Evolutionary conservation across 2,888 invertebrate species (phyloP).

Genomic region (Dioctria rufipes): DNA sequence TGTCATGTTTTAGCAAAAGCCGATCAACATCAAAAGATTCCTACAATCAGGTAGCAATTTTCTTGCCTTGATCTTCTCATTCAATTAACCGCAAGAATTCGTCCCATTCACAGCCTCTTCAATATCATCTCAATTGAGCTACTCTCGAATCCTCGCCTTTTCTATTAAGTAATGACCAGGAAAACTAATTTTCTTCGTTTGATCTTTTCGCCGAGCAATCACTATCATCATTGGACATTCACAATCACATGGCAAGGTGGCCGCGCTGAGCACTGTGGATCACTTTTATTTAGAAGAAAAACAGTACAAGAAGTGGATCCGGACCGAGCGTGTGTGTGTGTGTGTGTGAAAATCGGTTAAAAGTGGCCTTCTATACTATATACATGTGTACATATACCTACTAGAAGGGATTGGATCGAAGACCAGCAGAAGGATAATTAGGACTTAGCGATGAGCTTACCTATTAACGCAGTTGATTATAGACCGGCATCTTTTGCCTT

Average conservation of each 20-base stretch:
- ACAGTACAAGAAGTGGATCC: constrained; percentile 4
- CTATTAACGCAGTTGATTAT: constrained; percentile 70
- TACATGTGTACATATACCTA: not conserved
- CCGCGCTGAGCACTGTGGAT: constrained; percentile 7
- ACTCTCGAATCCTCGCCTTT: constrained; percentile 47
- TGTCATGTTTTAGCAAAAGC: constrained; percentile 32
- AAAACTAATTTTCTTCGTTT: constrained; percentile 57
- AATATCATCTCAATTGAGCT: constrained; percentile 41
- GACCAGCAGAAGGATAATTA: constrained; percentile 54
- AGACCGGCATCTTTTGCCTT: constrained; percentile 72
- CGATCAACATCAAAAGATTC: constrained; percentile 18
- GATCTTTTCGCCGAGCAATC: constrained; percentile 37
- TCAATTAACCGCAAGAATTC: not conserved
- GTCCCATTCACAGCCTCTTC: constrained; percentile 10
- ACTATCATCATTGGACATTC: constrained; percentile 45
- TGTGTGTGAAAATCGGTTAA: constrained; percentile 4
- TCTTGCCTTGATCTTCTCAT: not conserved
- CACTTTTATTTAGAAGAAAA: not conserved
- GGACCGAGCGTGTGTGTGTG: not conserved
- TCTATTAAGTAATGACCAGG: constrained; percentile 57
- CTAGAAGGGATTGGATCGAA: constrained; percentile 27
- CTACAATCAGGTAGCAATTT: constrained; percentile 17
- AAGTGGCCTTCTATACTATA: not conserved
- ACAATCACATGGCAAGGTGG: constrained; percentile 21
- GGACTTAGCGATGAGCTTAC: constrained; percentile 56